Base-by-base conservation (phyloP, 2,113 vertebrate genomes). In the Maccullochella peelii region DNA sequence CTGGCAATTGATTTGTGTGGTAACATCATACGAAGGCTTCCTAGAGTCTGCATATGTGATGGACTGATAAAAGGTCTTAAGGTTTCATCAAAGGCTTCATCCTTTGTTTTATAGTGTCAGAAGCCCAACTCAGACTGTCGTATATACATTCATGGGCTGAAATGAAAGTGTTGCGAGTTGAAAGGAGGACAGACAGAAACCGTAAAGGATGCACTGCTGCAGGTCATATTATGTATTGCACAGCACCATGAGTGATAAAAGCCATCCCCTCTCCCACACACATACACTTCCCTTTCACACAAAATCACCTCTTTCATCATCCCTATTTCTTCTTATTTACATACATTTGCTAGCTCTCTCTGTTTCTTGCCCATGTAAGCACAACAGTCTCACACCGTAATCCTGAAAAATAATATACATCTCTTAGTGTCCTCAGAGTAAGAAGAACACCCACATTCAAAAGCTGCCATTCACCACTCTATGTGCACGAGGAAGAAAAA, bases 161-260 rank as follows among this genome's bases (percentile, higher is more conserved):
- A 70, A 54, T 23, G 15, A 65, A 79, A 79, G 62, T 77, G 65
- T 80, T 73, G 8, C 40, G 63, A 69, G 76, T 73, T 91, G 77
- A 86, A 91, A 85, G 27, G 63, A 86, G 68, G 77, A 80, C 78
- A 76, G 44, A 77, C 30, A 52, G 65, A 79, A 67, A 25, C 8
- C 70, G 78, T 77, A 80, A 78, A 77, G 55, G 20, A 73, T 73
- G 10, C 8, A 55, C 33, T 49, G 84, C 90, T 77, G 58, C 20
- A 79, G 68, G 85, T 72, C 68, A 50, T 72, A 38, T 44, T 20
- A 54, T 83, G 21, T 77, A 69, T 58, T 70, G 33, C 5, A 71
- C 38, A 79, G 61, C 83, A 80, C 40, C 14, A 10, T 71, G 68
- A 79, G 27, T 76, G 68, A 78, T 85, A 79, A 90, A 90, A 86